Percentiles rank a stretch among this genome's conserved stretches.
Evolutionary conservation across 1,140 invertebrate genomes (phyloP).

Genomic region (Cydia amplana): DNA sequence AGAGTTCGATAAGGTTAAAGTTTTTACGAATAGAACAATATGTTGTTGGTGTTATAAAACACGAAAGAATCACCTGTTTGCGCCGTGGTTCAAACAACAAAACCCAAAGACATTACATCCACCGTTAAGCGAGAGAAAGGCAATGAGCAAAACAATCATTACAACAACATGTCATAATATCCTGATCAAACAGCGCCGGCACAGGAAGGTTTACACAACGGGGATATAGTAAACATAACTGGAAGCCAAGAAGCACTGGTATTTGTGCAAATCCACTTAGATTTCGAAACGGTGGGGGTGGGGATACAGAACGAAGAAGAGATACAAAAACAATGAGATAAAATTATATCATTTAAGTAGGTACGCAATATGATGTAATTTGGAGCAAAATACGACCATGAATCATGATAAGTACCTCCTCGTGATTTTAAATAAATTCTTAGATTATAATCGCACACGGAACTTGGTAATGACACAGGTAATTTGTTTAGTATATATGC

Average conservation of each 20-base stretch:
- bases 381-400: too few species aligned
- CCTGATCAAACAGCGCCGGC: constrained; percentile 11
- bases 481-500: too few species aligned
- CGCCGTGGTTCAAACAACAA: neutral
- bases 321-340: neutral
- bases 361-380: too few species aligned
- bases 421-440: too few species aligned
- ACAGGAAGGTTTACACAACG: constrained; percentile 20
- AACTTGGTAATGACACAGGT: too few species aligned
- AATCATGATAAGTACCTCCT: too few species aligned
- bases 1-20: too few species aligned
- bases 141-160: neutral
- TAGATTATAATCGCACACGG: too few species aligned
- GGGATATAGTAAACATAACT: constrained; percentile 11
- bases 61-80: neutral
- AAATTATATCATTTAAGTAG: too few species aligned
- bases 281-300: neutral
- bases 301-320: neutral
- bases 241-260: neutral
- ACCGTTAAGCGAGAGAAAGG: constrained; percentile 16
- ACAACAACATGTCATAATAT: constrained; percentile 29
- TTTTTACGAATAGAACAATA: neutral
- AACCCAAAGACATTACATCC: neutral
- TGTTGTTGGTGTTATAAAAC: neutral
- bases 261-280: neutral